Conservation (phyloP, 2,113 vertebrate species). For the Picathartes gymnocephalus region DNA sequence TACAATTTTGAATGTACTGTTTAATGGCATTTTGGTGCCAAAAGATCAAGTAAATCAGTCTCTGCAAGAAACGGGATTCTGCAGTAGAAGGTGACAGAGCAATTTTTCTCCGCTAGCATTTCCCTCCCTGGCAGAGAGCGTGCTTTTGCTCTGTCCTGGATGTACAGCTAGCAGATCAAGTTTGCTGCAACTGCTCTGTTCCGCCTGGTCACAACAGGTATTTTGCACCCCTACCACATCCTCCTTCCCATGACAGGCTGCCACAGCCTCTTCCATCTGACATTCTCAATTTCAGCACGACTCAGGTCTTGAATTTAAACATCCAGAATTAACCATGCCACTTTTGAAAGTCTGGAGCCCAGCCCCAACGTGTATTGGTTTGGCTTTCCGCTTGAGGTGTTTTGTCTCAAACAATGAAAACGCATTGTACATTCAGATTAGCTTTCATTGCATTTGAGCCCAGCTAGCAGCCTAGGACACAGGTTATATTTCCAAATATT, state of each 20-base stretch:
- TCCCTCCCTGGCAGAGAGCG: background rate
- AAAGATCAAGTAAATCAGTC: background rate
- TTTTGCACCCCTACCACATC: background rate
- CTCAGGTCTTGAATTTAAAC: background rate
- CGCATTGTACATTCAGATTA: background rate
- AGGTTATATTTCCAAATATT: background rate
- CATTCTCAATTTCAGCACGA: accelerated
- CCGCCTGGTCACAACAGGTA: background rate
- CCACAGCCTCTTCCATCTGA: background rate
- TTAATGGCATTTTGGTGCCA: background rate
- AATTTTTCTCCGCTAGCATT: background rate
- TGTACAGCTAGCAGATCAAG: background rate
- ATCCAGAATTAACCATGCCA: background rate
- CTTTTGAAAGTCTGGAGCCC: background rate
- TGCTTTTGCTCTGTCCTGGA: background rate
- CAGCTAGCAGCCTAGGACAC: background rate
- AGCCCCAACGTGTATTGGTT: background rate
- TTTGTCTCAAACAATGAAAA: background rate
- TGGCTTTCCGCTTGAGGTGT: background rate
- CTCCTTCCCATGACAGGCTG: background rate
- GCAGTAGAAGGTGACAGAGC: background rate
- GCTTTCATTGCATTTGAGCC: background rate
- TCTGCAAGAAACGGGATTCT: background rate
- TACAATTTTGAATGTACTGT: background rate
- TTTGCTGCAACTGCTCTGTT: background rate